These are phyloP conservation scores for Drosophila nikananu DNA, from an alignment of 1,140 invertebrate species.

Conservation along the genomic window DNA sequence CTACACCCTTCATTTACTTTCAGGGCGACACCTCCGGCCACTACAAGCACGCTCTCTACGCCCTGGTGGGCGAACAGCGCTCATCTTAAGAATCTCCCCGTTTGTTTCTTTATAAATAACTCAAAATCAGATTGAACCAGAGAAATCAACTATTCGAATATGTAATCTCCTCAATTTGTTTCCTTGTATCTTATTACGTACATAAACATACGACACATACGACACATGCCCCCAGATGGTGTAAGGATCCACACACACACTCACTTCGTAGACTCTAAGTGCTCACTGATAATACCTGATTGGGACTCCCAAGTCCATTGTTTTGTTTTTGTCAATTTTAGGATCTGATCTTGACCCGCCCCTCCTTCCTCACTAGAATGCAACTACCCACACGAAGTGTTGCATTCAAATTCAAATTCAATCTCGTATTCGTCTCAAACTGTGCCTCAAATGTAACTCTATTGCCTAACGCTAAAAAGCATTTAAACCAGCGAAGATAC, in stretches of 20 bases:
- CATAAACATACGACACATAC: constrained; percentile 13
- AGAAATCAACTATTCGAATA: constrained; percentile 37
- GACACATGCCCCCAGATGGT: constrained; percentile 17
- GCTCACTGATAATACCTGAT: constrained; percentile 35
- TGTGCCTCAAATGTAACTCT: constrained; percentile 38
- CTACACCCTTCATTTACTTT: neutral
- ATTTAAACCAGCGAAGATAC: constrained; percentile 33
- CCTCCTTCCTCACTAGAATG: neutral
- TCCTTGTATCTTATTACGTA: constrained; percentile 34
- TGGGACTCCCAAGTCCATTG: neutral
- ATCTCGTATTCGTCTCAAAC: constrained; percentile 16
- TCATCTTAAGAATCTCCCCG: constrained; percentile 70
- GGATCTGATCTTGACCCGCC: neutral
- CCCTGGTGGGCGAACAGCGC: constrained; percentile 80
- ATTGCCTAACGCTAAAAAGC: constrained; percentile 37
- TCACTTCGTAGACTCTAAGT: constrained; percentile 21
- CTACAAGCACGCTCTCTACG: constrained; percentile 84
- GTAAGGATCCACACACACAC: neutral
- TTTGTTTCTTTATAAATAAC: constrained; percentile 5
- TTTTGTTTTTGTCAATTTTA: constrained; percentile 1
- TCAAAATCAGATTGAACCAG: constrained; percentile 18
- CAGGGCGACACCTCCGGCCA: constrained; percentile 84
- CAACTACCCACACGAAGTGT: neutral
- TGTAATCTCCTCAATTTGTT: constrained; percentile 20
- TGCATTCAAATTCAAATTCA: neutral